Evolutionary conservation across 2,888 invertebrate genomes (phyloP).

Genomic region (Dysmachus trigonus): DNA sequence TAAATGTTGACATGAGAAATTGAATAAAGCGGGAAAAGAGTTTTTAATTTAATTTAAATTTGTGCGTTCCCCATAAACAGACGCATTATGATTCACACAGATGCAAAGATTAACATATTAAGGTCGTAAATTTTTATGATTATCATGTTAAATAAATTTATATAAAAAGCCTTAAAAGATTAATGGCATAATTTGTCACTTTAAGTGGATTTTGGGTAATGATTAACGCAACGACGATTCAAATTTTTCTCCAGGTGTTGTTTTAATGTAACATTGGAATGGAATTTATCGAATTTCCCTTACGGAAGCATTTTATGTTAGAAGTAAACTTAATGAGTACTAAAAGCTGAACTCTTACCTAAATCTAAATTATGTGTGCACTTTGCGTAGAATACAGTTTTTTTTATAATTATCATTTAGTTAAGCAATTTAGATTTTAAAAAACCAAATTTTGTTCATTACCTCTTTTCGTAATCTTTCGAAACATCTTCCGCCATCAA

Average conservation of each 20-base stretch:
- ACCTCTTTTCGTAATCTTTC: neutral
- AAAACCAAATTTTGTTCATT: too few species aligned
- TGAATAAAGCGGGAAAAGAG: neutral
- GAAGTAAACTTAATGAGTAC: too few species aligned
- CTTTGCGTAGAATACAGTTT: too few species aligned
- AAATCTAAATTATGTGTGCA: too few species aligned
- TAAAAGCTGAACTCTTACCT: too few species aligned
- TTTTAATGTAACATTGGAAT: neutral
- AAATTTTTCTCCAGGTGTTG: neutral
- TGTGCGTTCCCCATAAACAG: neutral
- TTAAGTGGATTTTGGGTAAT: neutral
- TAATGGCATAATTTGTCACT: neutral
- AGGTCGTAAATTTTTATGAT: neutral
- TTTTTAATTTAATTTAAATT: neutral
- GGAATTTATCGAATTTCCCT: too few species aligned
- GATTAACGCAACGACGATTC: neutral
- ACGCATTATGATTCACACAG: neutral
- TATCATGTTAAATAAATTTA: neutral
- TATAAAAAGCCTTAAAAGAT: neutral
- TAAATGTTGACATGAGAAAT: neutral
- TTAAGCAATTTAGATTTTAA: too few species aligned
- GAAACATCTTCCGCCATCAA: neutral
- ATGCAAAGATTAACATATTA: neutral
- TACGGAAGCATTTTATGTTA: too few species aligned
- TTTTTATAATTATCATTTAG: too few species aligned